Evolutionary conservation across 1,140 invertebrate species (phyloP), one percentile per base, ranked within the genome.

Genomic region (Drosophila lacteicornis): DNA sequence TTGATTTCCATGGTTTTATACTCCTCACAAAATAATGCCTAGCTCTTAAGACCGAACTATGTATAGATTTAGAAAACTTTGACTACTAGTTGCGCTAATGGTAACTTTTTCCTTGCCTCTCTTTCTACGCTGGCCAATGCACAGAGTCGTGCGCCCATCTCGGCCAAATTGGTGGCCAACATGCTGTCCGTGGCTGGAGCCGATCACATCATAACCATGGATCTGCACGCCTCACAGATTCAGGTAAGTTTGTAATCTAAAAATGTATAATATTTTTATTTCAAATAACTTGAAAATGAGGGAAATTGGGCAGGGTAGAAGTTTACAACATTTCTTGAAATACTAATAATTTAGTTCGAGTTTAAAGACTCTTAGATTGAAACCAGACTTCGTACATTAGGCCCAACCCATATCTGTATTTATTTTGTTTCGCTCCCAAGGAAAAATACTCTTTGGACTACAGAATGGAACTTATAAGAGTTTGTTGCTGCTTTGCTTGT

Each of bases 181-280:
- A 99, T 99, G 96, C 94, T 99, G 75, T 99, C 98, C 53, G 98
- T 99, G 13, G 97, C 99, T 77, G 99, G 99, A 33, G 98, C 99
- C 6, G 98, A 99, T 94, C 99, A 99, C 87, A 99, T 99, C 67
- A 99, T 99, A 82, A 99, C 99, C 15, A 99, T 99, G 97, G 99
- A 99, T 93, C 94, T 99, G 33, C 99, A 99, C 93, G 98, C 99
- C 25, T 99, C 98, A 74, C 99, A 99, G 94, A 99, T 99, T 91
- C 99, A 99, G 94, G 92, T 93, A 67, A 86, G 79, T 76, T 1
- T 4, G 1, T 4, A 12, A 2, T 0, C 0, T 36, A 9, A 0
- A 53, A 7, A 50, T 11, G n/a, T 6, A 19, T 51, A 40, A 15
- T 49, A 1, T 15, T 27, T 46, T 19, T 17, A 11, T 4, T 25